Evolutionary conservation across 2,888 invertebrate genomes (phyloP).

Genomic region (Cacoxenus indagator): DNA sequence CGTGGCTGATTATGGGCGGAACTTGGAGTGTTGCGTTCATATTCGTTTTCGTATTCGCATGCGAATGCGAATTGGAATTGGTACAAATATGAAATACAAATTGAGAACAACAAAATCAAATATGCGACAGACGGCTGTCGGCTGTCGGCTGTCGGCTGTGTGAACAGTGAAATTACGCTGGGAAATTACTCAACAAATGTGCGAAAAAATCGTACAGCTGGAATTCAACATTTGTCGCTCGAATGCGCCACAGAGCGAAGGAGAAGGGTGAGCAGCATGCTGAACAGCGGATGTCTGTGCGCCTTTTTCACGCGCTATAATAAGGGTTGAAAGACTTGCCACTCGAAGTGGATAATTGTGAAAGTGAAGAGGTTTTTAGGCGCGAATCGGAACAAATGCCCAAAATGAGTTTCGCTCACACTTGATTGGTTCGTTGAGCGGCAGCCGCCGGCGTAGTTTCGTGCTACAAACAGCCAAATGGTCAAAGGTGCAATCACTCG

Average conservation of each 20-base stretch:
- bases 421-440: neutral
- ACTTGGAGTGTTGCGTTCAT: neutral
- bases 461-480: neutral
- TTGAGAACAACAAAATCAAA: neutral
- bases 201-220: neutral
- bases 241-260: neutral
- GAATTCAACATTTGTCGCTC: conserved; percentile 6
- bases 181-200: conserved; percentile 4
- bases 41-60: too few species aligned
- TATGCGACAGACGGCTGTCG: conserved; percentile 1
- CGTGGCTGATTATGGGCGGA: neutral
- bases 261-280: neutral
- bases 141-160: too few species aligned
- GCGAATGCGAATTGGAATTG: neutral
- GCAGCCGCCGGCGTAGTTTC: neutral
- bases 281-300: neutral
- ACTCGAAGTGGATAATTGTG: conserved; percentile 11
- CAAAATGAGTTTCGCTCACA: conserved; percentile 3
- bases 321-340: neutral
- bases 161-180: neutral
- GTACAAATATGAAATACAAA: neutral
- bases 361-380: conserved; percentile 13
- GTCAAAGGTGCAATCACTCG: conserved; percentile 7
- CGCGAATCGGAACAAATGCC: conserved; percentile 1
- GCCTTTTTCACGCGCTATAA: neutral